Conservation (phyloP, 2,888 invertebrate genomes). For the Phortica okadai region DNA sequence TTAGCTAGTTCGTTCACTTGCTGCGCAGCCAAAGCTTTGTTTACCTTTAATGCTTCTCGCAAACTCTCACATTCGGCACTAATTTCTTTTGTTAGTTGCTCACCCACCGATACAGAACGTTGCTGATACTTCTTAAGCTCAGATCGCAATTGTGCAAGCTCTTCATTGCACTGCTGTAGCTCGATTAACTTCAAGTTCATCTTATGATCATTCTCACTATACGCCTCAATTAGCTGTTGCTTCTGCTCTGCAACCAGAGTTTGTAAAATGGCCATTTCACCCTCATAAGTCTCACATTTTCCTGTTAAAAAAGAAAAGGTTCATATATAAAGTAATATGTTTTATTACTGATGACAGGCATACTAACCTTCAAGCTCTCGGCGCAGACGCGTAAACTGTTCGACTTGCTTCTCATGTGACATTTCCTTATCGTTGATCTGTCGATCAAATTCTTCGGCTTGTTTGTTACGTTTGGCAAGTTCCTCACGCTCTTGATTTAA, state of each 20-base stretch:
- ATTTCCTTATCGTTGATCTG: constrained; percentile 66
- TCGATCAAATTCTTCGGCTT: constrained; percentile 65
- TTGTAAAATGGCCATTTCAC: constrained; percentile 72
- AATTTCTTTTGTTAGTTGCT: constrained; percentile 58
- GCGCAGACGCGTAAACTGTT: constrained; percentile 64
- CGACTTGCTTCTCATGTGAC: constrained; percentile 69
- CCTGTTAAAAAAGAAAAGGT: constrained; percentile 27
- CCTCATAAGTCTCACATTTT: constrained; percentile 67
- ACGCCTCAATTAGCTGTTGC: constrained; percentile 74
- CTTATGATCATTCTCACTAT: constrained; percentile 71
- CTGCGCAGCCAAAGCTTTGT: constrained; percentile 64
- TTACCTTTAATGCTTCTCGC: constrained; percentile 70
- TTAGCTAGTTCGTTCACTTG: constrained; percentile 77
- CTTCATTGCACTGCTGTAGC: constrained; percentile 69
- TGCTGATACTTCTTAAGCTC: constrained; percentile 78
- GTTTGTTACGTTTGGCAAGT: constrained; percentile 57
- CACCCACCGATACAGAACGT: constrained; percentile 72
- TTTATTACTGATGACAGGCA: neutral
- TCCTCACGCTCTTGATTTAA: constrained; percentile 76
- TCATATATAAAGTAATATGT: neutral
- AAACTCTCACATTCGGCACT: constrained; percentile 64
- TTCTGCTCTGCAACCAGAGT: constrained; percentile 75
- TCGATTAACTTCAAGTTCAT: constrained; percentile 60
- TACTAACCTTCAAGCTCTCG: constrained; percentile 62
- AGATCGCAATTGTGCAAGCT: constrained; percentile 74